A percentile compares a stretch with the other conserved stretches of the same genome.
Conservation (phyloP, 2,113 vertebrate species). For the Lates calcarifer region DNA sequence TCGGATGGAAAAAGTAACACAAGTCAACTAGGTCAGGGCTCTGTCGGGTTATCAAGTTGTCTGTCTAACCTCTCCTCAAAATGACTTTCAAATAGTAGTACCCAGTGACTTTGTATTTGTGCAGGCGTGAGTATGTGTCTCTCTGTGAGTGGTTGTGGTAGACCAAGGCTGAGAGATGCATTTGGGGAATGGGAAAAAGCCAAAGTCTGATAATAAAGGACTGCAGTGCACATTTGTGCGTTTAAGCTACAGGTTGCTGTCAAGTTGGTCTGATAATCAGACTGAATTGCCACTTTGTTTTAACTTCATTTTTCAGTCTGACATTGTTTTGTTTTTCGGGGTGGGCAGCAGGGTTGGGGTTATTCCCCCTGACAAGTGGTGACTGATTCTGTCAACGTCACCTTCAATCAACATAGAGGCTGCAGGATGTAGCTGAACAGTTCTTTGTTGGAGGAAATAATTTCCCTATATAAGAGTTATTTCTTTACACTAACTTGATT, state of each 20-base stretch:
- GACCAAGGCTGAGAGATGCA: not conserved
- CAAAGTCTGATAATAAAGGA: not conserved
- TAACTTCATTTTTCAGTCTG: not conserved
- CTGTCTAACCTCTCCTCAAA: constrained; percentile 27
- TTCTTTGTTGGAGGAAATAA: not conserved
- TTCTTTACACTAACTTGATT: not conserved
- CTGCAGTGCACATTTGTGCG: not conserved
- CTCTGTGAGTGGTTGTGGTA: not conserved
- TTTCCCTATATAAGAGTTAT: not conserved
- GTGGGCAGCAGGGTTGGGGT: not conserved
- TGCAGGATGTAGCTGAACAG: not conserved
- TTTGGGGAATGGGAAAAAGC: not conserved
- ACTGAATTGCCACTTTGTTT: not conserved
- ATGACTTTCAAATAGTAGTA: constrained; percentile 25
- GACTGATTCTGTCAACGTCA: not conserved
- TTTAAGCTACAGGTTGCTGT: not conserved
- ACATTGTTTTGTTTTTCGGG: not conserved
- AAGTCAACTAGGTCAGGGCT: constrained; percentile 53
- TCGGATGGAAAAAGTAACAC: constrained; percentile 34
- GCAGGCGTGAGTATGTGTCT: constrained; percentile 3
- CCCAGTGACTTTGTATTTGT: constrained; percentile 7
- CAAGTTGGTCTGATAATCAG: not conserved
- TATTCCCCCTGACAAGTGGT: not conserved
- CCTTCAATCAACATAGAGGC: not conserved
- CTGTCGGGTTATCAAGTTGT: constrained; percentile 17